Conservation (phyloP, 53 echinoderm and acorn worm genomes). For the Arbacia lixula region DNA sequence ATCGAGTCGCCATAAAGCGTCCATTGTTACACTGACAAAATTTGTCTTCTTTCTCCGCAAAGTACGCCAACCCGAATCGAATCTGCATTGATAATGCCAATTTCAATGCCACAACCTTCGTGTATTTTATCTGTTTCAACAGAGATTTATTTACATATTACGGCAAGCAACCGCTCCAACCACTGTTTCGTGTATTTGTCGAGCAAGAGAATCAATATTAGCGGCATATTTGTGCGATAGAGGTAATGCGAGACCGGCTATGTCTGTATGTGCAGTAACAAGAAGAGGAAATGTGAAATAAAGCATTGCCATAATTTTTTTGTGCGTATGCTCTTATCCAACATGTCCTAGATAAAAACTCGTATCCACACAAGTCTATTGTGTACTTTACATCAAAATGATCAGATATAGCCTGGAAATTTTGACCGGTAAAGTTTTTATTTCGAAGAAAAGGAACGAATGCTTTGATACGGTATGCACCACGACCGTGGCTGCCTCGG, state of each 20-base stretch:
- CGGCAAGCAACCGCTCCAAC: slow-evolving; percentile 7
- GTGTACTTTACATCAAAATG: no score
- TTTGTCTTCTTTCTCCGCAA: slow-evolving; percentile 4
- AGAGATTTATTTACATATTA: slow-evolving; percentile 20
- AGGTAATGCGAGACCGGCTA: slow-evolving; percentile 37
- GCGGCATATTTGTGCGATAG: slow-evolving; percentile 39
- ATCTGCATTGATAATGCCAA: slow-evolving; percentile 27
- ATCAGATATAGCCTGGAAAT: no score
- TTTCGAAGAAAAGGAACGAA: no score
- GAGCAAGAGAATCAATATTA: slow-evolving; percentile 42
- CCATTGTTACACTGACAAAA: slow-evolving; percentile 49
- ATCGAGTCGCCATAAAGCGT: slow-evolving; percentile 12
- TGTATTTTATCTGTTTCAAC: slow-evolving; percentile 56
- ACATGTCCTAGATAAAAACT: no score
- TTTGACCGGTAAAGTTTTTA: no score
- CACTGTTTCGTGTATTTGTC: slow-evolving; percentile 44
- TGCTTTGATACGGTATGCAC: no score
- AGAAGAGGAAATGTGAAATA: slow-evolving; percentile 1
- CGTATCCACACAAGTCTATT: no score
- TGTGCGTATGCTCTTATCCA: no score
- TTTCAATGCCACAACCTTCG: slow-evolving; percentile 36
- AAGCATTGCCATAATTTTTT: no score
- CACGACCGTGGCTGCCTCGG: no score
- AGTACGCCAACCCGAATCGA: slow-evolving; percentile 52
- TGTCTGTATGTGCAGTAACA: slow-evolving; percentile 35